Evolutionary conservation across 2,888 invertebrate genomes (phyloP), one percentile per base, ranked within the genome.

Genomic region (Cryptocephalus primarius): DNA sequence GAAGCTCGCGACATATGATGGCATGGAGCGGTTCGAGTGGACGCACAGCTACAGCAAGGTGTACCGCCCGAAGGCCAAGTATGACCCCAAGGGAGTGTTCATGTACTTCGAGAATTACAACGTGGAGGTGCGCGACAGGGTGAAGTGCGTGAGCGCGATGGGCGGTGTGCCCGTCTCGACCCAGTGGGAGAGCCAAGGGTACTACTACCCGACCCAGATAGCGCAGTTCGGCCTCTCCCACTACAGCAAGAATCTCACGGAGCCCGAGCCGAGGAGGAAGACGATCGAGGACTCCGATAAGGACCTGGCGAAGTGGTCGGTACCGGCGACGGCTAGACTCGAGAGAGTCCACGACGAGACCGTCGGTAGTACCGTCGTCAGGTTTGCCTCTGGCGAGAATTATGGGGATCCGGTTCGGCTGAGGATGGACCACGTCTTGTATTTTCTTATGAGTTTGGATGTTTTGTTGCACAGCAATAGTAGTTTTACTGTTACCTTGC

Each of bases 51-150:
- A 91, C 68, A 86, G 92, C 14, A 89, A 88, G 69, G 82, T 94
- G 8, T 91, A 91, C 65, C 82, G 85, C 57, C 93, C 93, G 0
- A 88, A 88, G 66, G 84, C 83, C 33, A 85, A 83, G 57, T 97
- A 99, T 69, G 85, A 92, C 63, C 83, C 95, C 0, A 78, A 80
- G 22, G 94, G 94, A 2, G 84, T 90, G 0, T 99, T 94, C 69
- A 89, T 94, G 73, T 94, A 94, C 51, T 99, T 99, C 71, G 94
- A 93, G 64, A 92, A 94, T 68, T 97, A 96, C 71, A 96, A 95
- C 69, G 97, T 99, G 1, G 97, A 97, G 74, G 88, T 90, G 8
- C 49, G 55, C 38, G 55, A 55, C 32, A 76, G 96, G 47, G 97
- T 99, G 1, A 93, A 95, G 69, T 96, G 95, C 69, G 86, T 99